Conservation (phyloP, 1,140 invertebrate species). For the Drosophila setifemur region DNA sequence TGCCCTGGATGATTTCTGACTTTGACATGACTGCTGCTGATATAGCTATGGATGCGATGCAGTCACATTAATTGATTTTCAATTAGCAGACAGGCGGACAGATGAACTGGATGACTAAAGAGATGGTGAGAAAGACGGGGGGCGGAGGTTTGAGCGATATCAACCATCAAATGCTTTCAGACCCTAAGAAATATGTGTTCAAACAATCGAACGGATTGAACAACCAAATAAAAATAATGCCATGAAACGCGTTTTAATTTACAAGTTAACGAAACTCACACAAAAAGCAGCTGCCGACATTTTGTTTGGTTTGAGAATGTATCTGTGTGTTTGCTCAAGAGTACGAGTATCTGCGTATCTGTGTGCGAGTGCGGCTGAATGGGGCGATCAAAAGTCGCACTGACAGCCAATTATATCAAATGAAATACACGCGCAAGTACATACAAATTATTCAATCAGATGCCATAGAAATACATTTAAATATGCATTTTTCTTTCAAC, state of each 20-base stretch:
- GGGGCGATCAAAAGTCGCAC: slow-evolving; percentile 51
- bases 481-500: neutral
- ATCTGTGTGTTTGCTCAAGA: slow-evolving; percentile 12
- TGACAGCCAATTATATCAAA: slow-evolving; percentile 76
- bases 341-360: slow-evolving; percentile 2
- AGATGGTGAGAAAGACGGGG: no score
- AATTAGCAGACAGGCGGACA: slow-evolving; percentile 59
- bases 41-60: slow-evolving; percentile 47
- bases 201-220: slow-evolving; percentile 42
- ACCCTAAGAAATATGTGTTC: slow-evolving; percentile 50
- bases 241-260: slow-evolving; percentile 62
- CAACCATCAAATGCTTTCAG: slow-evolving; percentile 27
- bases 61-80: slow-evolving; percentile 76
- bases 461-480: neutral
- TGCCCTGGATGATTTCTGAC: slow-evolving; percentile 27
- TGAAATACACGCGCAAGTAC: slow-evolving; percentile 45
- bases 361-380: neutral
- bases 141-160: neutral
- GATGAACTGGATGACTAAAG: slow-evolving; percentile 1
- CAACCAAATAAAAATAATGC: slow-evolving; percentile 21
- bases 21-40: slow-evolving; percentile 35
- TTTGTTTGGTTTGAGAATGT: slow-evolving; percentile 42
- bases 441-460: slow-evolving; percentile 29
- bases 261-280: slow-evolving; percentile 47
- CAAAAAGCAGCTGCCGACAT: slow-evolving; percentile 60